phyloP scores from a whole-genome alignment of 2,797 vertebrate genomes.

The Sebastes iracundus region DNA sequence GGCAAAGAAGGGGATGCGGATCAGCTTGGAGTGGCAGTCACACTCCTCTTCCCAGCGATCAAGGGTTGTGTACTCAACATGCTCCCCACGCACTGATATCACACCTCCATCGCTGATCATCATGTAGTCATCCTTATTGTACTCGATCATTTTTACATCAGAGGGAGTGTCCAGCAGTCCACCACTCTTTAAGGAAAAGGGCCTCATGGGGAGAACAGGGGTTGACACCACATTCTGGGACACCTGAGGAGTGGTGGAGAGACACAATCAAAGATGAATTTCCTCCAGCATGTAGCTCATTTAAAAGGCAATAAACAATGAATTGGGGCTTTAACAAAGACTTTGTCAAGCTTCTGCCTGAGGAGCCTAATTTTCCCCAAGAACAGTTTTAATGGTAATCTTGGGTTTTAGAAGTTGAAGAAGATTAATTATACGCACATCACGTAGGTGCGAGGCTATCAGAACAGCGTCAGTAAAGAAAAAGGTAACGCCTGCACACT shows the following conservation, averaged over 20 bases:
- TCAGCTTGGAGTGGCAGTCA: conserved; percentile 76
- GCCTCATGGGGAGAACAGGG: conserved; percentile 62
- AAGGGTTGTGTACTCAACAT: conserved; percentile 70
- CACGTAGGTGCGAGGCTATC: no score
- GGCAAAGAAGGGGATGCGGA: conserved; percentile 84
- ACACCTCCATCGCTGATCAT: conserved; percentile 80
- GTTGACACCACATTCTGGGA: conserved; percentile 26
- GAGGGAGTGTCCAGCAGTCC: background rate
- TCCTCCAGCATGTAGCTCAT: background rate
- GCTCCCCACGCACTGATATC: conserved; percentile 54
- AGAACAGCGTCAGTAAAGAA: no score
- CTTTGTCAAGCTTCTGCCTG: background rate
- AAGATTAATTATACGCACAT: no score
- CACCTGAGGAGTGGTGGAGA: conserved; percentile 1
- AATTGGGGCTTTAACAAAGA: background rate
- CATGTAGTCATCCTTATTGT: conserved; percentile 81
- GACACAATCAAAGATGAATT: background rate
- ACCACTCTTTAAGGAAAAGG: conserved; percentile 23
- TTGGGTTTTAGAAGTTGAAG: background rate
- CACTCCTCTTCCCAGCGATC: conserved; percentile 85
- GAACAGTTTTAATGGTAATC: background rate
- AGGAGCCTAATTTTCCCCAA: background rate
- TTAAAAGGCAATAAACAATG: background rate
- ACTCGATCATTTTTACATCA: conserved; percentile 49
- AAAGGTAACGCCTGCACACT: no score